phyloP scores from a whole-genome alignment of 30 jellyfish, hydroid and myxozoan species.

The Catostylus mosaicus region DNA sequence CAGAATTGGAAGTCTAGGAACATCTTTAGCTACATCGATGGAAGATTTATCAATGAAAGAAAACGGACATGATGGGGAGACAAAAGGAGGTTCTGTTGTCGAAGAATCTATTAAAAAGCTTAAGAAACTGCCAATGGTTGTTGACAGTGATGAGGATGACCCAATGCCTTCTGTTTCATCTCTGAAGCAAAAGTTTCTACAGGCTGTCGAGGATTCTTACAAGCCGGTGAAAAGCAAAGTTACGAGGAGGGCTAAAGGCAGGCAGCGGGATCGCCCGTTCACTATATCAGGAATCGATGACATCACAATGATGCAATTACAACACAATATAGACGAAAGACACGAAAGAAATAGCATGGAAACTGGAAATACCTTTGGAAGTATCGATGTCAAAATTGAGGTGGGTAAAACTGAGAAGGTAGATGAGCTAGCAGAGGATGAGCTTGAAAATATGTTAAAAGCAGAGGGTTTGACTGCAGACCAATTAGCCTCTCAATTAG shows the following conservation, averaged over 20 bases:
- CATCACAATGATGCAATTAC: slow-evolving; percentile 61
- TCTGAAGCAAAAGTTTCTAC: slow-evolving; percentile 77
- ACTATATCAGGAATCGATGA: slow-evolving; percentile 94
- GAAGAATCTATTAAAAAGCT: slow-evolving; percentile 55
- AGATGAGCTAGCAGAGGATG: slow-evolving; percentile 60
- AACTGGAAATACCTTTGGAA: background rate
- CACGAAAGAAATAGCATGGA: slow-evolving; percentile 27
- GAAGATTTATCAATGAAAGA: slow-evolving; percentile 60
- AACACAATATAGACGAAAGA: slow-evolving; percentile 57
- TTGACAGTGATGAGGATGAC: slow-evolving; percentile 81
- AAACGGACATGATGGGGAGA: slow-evolving; percentile 25
- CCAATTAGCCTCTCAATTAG: slow-evolving; percentile 79
- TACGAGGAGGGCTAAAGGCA: slow-evolving; percentile 41
- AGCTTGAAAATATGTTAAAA: slow-evolving; percentile 63
- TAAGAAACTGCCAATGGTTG: slow-evolving; percentile 70
- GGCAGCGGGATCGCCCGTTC: slow-evolving; percentile 79
- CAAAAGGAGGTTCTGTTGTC: slow-evolving; percentile 42
- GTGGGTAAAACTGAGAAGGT: slow-evolving; percentile 7
- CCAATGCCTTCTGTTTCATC: slow-evolving; percentile 85
- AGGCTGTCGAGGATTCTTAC: slow-evolving; percentile 88
- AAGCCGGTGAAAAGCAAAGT: slow-evolving; percentile 63
- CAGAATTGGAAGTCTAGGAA: slow-evolving; percentile 46
- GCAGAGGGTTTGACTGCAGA: slow-evolving; percentile 86
- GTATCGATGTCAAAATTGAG: slow-evolving; percentile 5
- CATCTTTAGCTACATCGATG: slow-evolving; percentile 59